Conservation (phyloP, 2,113 vertebrate species). For the Catharus fuscescens region DNA sequence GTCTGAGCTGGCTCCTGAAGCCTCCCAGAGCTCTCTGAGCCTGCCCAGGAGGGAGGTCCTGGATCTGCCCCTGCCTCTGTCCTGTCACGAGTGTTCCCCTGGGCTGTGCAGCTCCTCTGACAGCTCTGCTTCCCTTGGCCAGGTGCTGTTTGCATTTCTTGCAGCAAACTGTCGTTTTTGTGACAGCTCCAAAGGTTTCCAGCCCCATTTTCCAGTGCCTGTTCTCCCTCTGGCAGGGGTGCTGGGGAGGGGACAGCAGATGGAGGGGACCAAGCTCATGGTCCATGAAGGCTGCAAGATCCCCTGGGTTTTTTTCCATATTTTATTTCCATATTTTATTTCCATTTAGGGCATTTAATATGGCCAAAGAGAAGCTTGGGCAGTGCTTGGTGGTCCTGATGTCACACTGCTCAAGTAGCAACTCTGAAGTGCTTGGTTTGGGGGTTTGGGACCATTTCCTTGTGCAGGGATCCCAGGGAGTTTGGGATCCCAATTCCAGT, state of each 20-base stretch:
- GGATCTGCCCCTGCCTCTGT: not conserved
- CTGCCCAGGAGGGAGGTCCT: not conserved
- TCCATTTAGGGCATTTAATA: not conserved
- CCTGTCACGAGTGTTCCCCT: not conserved
- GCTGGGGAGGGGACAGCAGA: not conserved
- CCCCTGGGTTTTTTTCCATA: not conserved
- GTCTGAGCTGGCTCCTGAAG: not conserved
- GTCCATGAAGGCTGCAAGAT: not conserved
- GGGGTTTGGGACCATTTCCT: not conserved
- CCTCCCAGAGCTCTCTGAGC: not conserved
- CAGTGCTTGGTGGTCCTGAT: not conserved
- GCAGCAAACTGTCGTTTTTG: not conserved
- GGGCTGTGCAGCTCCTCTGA: not conserved
- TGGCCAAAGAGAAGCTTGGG: not conserved
- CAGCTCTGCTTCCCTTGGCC: slow-evolving; percentile 34
- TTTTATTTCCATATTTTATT: not conserved
- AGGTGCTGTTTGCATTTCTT: slow-evolving; percentile 2
- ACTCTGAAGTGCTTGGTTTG: not conserved
- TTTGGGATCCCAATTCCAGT: not conserved
- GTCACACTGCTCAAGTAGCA: accelerated
- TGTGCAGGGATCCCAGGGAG: not conserved
- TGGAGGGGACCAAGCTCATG: accelerated
- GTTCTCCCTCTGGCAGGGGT: not conserved
- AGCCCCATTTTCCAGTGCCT: not conserved
- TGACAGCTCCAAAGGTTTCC: not conserved